These are phyloP conservation scores for Homalodisca vitripennis DNA, from an alignment of 1,140 invertebrate genomes.

Conservation along the genomic window DNA sequence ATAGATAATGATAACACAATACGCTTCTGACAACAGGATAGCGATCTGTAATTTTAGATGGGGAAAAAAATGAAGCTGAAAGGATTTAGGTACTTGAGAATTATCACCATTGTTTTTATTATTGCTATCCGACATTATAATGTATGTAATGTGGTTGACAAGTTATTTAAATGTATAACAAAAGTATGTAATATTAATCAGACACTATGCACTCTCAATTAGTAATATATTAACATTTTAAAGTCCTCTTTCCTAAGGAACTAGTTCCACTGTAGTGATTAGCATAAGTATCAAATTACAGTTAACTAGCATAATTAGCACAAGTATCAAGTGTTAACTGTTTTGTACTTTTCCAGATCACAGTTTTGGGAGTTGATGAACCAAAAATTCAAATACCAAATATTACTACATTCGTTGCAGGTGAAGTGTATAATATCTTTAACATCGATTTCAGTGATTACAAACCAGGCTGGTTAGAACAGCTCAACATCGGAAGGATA, in stretches of 20 bases:
- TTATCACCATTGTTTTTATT: too few species aligned
- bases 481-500: neutral
- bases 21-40: too few species aligned
- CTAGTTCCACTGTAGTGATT: neutral
- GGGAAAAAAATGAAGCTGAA: too few species aligned
- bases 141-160: too few species aligned
- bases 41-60: too few species aligned
- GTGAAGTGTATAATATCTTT: neutral
- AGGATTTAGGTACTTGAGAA: too few species aligned
- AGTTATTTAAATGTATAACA: neutral
- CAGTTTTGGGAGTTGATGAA: conserved; percentile 7
- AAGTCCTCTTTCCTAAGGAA: neutral
- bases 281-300: neutral
- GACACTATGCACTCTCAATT: neutral
- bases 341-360: conserved; percentile 5
- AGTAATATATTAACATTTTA: neutral
- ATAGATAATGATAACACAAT: too few species aligned
- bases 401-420: neutral
- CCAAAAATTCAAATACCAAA: conserved; percentile 11
- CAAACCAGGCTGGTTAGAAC: neutral
- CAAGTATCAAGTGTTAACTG: neutral
- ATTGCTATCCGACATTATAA: too few species aligned
- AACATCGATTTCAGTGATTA: neutral
- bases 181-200: neutral
- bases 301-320: neutral